Percentiles rank a stretch among this genome's conserved stretches.
These are phyloP conservation scores for Rachycentron canadum DNA, from an alignment of 2,797 vertebrate genomes.

Conservation along the genomic window DNA sequence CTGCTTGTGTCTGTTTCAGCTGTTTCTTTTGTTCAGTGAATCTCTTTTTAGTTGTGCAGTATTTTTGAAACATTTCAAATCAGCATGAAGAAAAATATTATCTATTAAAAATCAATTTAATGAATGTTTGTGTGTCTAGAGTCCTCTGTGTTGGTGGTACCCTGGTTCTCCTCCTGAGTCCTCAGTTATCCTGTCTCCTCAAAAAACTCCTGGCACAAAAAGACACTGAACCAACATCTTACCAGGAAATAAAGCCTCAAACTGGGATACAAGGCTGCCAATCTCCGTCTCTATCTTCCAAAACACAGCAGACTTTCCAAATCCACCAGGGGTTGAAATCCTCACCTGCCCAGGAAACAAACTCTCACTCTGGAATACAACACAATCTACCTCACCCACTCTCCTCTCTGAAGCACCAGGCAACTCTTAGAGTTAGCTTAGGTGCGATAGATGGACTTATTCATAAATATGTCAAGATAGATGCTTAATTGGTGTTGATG, in stretches of 20 bases:
- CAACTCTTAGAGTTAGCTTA: constrained; percentile 87
- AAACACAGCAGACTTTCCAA: constrained; percentile 73
- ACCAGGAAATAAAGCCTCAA: constrained; percentile 37
- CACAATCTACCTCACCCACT: constrained; percentile 6
- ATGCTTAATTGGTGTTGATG: constrained; percentile 19
- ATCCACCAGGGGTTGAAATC: constrained; percentile 7
- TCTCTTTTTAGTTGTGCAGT: not conserved
- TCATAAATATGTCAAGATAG: constrained; percentile 88
- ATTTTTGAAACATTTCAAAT: not conserved
- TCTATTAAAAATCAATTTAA: not conserved
- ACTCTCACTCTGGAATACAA: constrained; percentile 16
- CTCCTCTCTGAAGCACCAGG: constrained; percentile 81
- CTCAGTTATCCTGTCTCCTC: constrained; percentile 82
- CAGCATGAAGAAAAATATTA: not conserved
- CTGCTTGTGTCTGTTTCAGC: constrained; percentile 4
- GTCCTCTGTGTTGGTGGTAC: constrained; percentile 88
- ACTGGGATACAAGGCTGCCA: constrained; percentile 20
- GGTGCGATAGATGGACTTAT: constrained; percentile 92
- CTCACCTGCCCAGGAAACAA: constrained; percentile 16
- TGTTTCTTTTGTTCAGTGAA: constrained; percentile 15
- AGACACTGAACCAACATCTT: constrained; percentile 17
- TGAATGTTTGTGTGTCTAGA: constrained; percentile 75
- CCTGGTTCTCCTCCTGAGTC: constrained; percentile 90
- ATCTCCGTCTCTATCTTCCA: constrained; percentile 41
- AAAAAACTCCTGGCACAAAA: constrained; percentile 62